Evolutionary conservation across 2,797 vertebrate species (phyloP), one percentile per base, ranked within the genome.

Genomic region (Balearica regulorum): DNA sequence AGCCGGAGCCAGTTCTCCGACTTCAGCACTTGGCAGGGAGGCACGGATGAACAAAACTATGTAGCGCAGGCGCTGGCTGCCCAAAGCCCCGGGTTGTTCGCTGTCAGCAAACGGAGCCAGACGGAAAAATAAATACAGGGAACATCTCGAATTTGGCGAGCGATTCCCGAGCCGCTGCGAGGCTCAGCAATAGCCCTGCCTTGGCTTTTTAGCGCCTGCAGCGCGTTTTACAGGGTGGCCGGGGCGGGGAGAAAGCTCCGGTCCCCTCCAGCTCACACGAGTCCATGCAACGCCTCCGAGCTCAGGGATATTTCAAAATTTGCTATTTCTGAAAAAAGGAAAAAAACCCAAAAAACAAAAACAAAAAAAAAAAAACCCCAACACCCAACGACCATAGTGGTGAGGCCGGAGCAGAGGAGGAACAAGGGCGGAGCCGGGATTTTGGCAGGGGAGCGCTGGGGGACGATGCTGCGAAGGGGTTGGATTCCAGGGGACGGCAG

Each of bases 1-100:
- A 90, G 97, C 95, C 48, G 0, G 83, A 96, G 96, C 95, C 58
- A 87, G 94, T 97, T 57, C 92, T 96, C 97, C 97, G 97, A 97
- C 97, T 97, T 97, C 97, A 98, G 96, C 97, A 97, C 53, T 97
- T 98, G 98, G 97, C 97, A 75, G 89, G 62, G 86, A 90, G 87
- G 77, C 82, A 85, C 9, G 41, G 95, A 94, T 95, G 93, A 73
- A 84, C 61, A 92, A 65, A 97, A 94, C 92, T 87, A 90, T 61
- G 88, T 43, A 46, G 76, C 43, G 11, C 62, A 76, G 89, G 84
- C 76, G 5, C 96, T 72, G 95, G 61, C 97, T 94, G 92, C 93
- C 75, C 33, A 0, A 35, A 93, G 77, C 76, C 66, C 58, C 1
- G 16, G 88, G 81, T 49, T 49, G 11, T 81, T 84, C 39, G 4